A percentile compares a stretch with the other conserved stretches of the same genome.
These are phyloP conservation scores for Idaea dimidiata DNA, from an alignment of 2,888 invertebrate genomes.

Conservation along the genomic window DNA sequence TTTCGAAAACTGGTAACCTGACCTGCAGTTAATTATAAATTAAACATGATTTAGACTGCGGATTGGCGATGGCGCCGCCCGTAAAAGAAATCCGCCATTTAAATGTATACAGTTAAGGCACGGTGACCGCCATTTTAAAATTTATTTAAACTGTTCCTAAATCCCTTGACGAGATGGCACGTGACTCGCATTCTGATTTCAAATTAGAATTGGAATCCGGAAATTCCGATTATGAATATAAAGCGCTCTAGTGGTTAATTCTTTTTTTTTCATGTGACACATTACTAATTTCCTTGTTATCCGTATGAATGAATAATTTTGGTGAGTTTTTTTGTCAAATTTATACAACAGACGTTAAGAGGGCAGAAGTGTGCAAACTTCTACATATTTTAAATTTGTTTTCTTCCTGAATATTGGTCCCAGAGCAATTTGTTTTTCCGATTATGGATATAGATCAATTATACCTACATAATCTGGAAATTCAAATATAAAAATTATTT, in stretches of 20 bases:
- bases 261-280: background rate
- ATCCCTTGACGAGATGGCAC: background rate
- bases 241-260: background rate
- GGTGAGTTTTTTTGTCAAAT: background rate
- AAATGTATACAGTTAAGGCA: background rate
- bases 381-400: too few relatives aligned
- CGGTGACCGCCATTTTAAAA: background rate
- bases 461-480: too few relatives aligned
- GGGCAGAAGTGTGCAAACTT: too few relatives aligned
- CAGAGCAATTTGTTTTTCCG: too few relatives aligned
- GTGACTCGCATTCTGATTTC: background rate
- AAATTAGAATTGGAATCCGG: conserved; percentile 1
- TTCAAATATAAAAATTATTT: too few relatives aligned
- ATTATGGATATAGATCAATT: too few relatives aligned
- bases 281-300: background rate
- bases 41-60: background rate
- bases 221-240: background rate
- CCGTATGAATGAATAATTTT: background rate
- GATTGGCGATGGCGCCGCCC: background rate
- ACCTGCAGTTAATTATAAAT: background rate
- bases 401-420: too few relatives aligned
- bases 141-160: background rate
- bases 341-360: too few relatives aligned
- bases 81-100: background rate
- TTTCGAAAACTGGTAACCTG: background rate